Base-by-base conservation (phyloP, 2,113 vertebrate species). In the Herpailurus yagouaroundi region DNA sequence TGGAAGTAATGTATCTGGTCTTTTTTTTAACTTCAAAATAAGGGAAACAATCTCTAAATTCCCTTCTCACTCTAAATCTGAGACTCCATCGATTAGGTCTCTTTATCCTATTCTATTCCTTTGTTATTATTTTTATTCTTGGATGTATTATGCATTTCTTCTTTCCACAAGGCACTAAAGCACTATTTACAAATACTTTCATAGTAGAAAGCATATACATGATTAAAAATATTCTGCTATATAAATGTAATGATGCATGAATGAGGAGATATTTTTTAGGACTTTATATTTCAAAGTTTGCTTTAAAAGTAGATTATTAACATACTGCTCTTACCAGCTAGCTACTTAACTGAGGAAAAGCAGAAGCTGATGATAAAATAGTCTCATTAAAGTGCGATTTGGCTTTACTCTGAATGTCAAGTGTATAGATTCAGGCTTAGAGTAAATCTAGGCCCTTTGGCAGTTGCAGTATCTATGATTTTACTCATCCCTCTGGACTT, bases 321-420 rank as follows among this genome's bases (percentile, higher is more conserved):
- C 57, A 97, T 41, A 83, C n/a, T 96, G 48, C 18, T 92, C 63
- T 93, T 89, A 91, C n/a, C 36, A 79, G 41, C 21, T 91, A 93
- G 60, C 25, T 95, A 45, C 25, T 64, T 73, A 66, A 82, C 89
- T 79, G 48, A 97, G 45, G 52, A 86, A 91, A 81, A 55, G 79
- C 82, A 83, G 86, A 83, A 90, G n/a, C 41, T 84, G 76, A 94
- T 93, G 74, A 97, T 95, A 97, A 88, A 96, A 86, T 74, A 60
- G 31, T 97, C 64, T 97, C 94, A 97, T 97, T 97, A 95, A 95
- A 96, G 64, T 60, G 52, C 14, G 36, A 97, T 97, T 97, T 97
- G 64, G 33, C 76, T 94, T 94, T 95, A 63, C 38, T 83, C 66
- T 96, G 90, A 97, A 90, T 96, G 87, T 84, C 84, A 96, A 96